phyloP scores from a whole-genome alignment of 2,888 invertebrate species.

The Parelbella ahira region DNA sequence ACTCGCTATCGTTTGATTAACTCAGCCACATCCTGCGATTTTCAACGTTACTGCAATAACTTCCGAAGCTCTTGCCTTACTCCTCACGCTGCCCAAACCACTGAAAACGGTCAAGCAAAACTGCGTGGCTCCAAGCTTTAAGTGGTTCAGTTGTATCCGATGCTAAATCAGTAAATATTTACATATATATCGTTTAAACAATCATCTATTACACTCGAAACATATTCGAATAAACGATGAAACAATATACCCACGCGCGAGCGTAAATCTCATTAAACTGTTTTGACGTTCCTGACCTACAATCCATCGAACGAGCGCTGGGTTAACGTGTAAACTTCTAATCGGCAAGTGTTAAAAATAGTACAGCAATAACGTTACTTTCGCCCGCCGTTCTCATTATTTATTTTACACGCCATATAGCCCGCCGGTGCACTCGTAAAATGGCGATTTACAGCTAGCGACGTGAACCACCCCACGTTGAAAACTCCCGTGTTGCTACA shows the following conservation, averaged over 20 bases:
- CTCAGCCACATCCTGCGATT: too few species aligned
- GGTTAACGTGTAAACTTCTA: constrained; percentile 2
- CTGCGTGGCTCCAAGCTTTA: too few species aligned
- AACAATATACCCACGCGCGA: not conserved
- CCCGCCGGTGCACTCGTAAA: constrained; percentile 7
- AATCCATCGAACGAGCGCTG: not conserved
- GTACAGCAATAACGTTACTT: constrained; percentile 10
- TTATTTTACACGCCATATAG: constrained; percentile 16
- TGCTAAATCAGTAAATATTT: not conserved
- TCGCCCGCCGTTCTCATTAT: constrained; percentile 8
- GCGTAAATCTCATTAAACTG: constrained; percentile 15
- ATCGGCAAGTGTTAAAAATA: not conserved
- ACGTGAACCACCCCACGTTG: constrained; percentile 7
- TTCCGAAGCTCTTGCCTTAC: too few species aligned
- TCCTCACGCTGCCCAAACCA: too few species aligned
- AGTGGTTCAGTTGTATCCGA: too few species aligned
- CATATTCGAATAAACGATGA: constrained; percentile 2
- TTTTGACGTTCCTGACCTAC: constrained; percentile 19
- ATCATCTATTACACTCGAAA: not conserved
- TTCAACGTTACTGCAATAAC: too few species aligned
- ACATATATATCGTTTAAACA: not conserved
- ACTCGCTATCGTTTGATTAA: too few species aligned
- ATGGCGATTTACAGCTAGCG: constrained; percentile 11
- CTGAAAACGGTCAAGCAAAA: too few species aligned
- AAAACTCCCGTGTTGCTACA: constrained; percentile 6